Conservation (phyloP, 2,888 invertebrate species). For the Leptinotarsa peninsularis region DNA sequence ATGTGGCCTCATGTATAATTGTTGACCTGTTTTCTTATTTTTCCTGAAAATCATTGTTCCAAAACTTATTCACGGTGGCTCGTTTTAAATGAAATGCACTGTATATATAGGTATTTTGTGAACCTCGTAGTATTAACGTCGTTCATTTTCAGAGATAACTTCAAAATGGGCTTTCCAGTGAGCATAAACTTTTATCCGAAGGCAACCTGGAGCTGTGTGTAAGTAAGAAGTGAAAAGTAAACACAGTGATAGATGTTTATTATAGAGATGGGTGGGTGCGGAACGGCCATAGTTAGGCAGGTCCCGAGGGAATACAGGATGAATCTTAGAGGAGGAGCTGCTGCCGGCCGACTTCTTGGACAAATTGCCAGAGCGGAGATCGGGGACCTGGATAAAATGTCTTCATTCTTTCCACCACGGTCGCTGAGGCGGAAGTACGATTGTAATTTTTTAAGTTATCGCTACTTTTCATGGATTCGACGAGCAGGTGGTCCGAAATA, state of each 20-base stretch:
- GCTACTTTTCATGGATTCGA: too few relatives aligned
- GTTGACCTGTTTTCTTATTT: too few relatives aligned
- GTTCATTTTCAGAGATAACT: background rate
- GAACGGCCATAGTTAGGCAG: conserved; percentile 64
- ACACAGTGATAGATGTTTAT: conserved; percentile 66
- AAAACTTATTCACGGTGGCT: too few relatives aligned
- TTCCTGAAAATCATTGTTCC: too few relatives aligned
- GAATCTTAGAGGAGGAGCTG: conserved; percentile 65
- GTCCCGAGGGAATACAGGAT: conserved; percentile 62
- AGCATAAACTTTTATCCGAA: conserved; percentile 19
- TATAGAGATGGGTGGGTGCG: conserved; percentile 55
- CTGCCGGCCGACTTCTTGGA: conserved; percentile 59
- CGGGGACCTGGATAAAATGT: conserved; percentile 43
- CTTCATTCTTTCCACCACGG: conserved; percentile 45
- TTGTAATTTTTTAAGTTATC: too few relatives aligned
- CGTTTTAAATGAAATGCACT: too few relatives aligned
- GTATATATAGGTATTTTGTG: background rate
- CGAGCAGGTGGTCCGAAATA: too few relatives aligned
- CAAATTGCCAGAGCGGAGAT: conserved; percentile 65
- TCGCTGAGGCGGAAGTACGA: conserved; percentile 21
- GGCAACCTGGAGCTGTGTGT: conserved; percentile 31
- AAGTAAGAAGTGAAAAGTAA: conserved; percentile 52
- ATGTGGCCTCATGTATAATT: too few relatives aligned
- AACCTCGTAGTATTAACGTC: background rate
- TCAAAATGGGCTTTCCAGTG: conserved; percentile 1